A percentile compares a stretch with the other conserved stretches of the same genome.
phyloP scores from a whole-genome alignment of 1,140 invertebrate species.

The Ceratina australensis region DNA sequence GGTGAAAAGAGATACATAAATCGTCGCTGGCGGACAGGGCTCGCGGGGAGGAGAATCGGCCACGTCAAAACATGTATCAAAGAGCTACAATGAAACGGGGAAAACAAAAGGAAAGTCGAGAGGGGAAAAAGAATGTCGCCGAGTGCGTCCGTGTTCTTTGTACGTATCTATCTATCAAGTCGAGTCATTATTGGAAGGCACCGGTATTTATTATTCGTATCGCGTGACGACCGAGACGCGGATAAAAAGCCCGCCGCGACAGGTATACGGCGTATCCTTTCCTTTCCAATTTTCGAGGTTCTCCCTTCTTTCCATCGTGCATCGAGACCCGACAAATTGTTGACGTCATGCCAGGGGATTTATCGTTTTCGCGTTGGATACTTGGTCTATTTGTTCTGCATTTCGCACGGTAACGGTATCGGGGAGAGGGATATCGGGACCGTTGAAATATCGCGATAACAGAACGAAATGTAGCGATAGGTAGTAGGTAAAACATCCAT shows the following conservation, averaged over 20 bases:
- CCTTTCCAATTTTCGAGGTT: neutral
- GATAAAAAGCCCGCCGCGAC: neutral
- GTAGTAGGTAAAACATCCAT: slow-evolving; percentile 25
- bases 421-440: neutral
- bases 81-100: no score
- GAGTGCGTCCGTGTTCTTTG: neutral
- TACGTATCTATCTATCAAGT: neutral
- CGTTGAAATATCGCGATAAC: slow-evolving; percentile 38
- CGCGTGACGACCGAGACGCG: neutral
- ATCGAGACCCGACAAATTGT: slow-evolving; percentile 58
- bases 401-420: slow-evolving; percentile 49
- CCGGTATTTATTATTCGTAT: slow-evolving; percentile 17
- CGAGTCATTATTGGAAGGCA: slow-evolving; percentile 1
- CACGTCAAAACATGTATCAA: neutral
- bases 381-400: slow-evolving; percentile 61
- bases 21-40: neutral
- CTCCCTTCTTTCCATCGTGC: neutral
- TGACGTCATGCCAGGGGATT: slow-evolving; percentile 48
- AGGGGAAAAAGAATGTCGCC: neutral
- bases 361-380: slow-evolving; percentile 59
- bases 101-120: neutral
- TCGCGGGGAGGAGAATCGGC: no score
- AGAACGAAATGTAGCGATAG: slow-evolving; percentile 1
- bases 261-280: neutral
- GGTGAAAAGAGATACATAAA: neutral